Percentiles rank a stretch among this genome's conserved stretches.
Evolutionary conservation across 1,140 invertebrate genomes (phyloP).

Genomic region (Drosophila albomicans): DNA sequence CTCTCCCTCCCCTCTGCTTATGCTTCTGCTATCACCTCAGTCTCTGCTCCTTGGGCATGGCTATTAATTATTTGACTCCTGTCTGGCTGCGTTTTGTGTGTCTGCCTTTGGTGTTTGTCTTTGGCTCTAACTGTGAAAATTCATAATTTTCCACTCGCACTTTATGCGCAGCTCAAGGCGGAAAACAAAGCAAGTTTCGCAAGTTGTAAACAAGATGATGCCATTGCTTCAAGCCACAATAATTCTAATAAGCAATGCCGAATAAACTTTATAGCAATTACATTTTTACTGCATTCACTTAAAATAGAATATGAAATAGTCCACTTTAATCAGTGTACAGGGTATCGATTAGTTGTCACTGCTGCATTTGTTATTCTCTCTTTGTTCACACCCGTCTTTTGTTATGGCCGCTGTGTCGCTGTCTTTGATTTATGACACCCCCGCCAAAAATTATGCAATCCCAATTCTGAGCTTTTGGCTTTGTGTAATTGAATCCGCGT

Average conservation of each 20-base stretch:
- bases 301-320: too few species aligned
- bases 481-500: constrained; percentile 72
- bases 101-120: constrained; percentile 74
- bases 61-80: constrained; percentile 82
- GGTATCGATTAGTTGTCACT: constrained; percentile 25
- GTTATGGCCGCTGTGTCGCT: constrained; percentile 24
- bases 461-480: constrained; percentile 49
- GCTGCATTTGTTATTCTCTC: neutral
- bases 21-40: neutral
- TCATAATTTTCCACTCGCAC: constrained; percentile 60
- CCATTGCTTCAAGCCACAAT: neutral
- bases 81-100: constrained; percentile 64
- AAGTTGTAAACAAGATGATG: constrained; percentile 2
- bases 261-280: too few species aligned
- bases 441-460: constrained; percentile 53
- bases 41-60: constrained; percentile 17
- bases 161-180: neutral
- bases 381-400: constrained; percentile 26
- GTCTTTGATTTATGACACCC: constrained; percentile 61
- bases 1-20: neutral
- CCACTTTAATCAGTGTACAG: neutral
- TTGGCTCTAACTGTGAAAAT: constrained; percentile 61
- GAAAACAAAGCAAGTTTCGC: neutral
- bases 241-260: neutral
- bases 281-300: too few species aligned